phyloP scores from a whole-genome alignment of 2,113 vertebrate species.

The Thunnus thynnus region DNA sequence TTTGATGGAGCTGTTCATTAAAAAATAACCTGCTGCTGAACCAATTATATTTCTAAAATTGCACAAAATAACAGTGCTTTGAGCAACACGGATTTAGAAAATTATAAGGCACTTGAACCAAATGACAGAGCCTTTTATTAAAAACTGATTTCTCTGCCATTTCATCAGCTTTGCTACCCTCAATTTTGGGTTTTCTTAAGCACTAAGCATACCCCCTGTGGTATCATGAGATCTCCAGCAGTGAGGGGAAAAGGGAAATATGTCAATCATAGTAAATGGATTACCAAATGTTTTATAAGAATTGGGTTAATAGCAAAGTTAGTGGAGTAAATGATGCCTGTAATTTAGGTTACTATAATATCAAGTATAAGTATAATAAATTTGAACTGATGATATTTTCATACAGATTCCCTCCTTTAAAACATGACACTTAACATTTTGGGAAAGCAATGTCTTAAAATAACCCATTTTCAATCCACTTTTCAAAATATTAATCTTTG shows the following conservation, averaged over 20 bases:
- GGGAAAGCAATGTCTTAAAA: neutral
- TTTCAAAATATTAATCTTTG: slow-evolving; percentile 1
- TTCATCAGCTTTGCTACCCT: neutral
- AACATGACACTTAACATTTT: neutral
- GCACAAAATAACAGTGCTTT: neutral
- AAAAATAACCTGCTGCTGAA: slow-evolving; percentile 13
- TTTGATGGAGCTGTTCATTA: neutral
- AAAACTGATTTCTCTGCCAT: neutral
- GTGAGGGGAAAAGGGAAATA: neutral
- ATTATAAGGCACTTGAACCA: neutral
- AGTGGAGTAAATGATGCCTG: neutral
- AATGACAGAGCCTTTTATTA: neutral
- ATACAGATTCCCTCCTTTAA: neutral
- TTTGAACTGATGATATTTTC: no score
- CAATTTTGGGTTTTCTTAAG: neutral
- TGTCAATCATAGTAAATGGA: neutral
- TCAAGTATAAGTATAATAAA: no score
- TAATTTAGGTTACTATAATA: neutral
- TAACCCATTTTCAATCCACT: neutral
- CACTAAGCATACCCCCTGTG: neutral
- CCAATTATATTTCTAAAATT: slow-evolving; percentile 3
- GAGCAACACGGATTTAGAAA: neutral
- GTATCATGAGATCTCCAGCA: slow-evolving; percentile 2
- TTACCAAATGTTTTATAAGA: neutral
- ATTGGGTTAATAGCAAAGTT: neutral